Evolutionary conservation across 2,888 invertebrate species (phyloP).

Genomic region (Cerceris rybyensis): DNA sequence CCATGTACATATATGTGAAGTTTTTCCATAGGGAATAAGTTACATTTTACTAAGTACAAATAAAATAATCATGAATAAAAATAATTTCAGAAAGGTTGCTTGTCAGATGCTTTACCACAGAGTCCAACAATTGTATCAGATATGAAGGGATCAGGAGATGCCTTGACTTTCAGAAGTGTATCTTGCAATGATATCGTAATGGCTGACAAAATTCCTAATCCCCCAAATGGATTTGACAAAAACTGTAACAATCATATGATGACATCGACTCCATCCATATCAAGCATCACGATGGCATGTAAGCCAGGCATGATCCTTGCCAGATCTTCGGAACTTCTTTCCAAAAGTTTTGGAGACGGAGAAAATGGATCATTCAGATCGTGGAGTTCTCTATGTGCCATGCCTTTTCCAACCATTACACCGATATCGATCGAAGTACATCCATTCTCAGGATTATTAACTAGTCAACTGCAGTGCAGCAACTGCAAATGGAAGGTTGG

Average conservation of each 20-base stretch:
- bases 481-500: conserved; percentile 87
- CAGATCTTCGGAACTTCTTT: conserved; percentile 75
- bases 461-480: conserved; percentile 89
- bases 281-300: conserved; percentile 61
- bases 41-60: background rate
- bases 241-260: conserved; percentile 69
- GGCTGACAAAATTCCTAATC: conserved; percentile 57
- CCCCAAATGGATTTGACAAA: conserved; percentile 65
- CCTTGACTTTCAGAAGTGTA: conserved; percentile 73
- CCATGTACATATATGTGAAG: background rate
- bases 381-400: conserved; percentile 75
- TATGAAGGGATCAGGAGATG: conserved; percentile 71
- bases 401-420: conserved; percentile 70
- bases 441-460: conserved; percentile 90
- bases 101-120: conserved; percentile 87
- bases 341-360: conserved; percentile 42
- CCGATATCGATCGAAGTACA: conserved; percentile 81
- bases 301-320: conserved; percentile 79
- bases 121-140: conserved; percentile 63
- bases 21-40: background rate
- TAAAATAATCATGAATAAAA: conserved; percentile 20
- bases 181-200: conserved; percentile 78
- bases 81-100: conserved; percentile 85
- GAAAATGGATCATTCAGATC: conserved; percentile 63
- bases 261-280: conserved; percentile 66